phyloP scores from a whole-genome alignment of 2,888 invertebrate species.

The Macropis europaea region DNA sequence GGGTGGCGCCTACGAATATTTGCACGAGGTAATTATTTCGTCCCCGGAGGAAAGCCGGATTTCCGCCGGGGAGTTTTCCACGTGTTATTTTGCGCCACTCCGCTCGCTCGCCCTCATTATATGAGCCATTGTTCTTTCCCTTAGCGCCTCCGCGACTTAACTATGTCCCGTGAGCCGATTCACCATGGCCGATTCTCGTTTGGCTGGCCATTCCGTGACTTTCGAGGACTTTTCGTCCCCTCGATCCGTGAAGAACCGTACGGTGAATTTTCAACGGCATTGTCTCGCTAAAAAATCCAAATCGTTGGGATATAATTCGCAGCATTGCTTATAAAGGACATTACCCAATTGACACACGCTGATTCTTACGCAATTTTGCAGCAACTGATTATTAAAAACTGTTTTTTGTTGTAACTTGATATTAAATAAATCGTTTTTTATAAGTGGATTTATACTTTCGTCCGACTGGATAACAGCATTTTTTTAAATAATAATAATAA shows the following conservation, averaged over 20 bases:
- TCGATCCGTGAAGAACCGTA: slow-evolving; percentile 1
- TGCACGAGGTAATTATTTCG: slow-evolving; percentile 77
- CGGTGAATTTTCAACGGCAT: too few species aligned
- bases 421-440: too few species aligned
- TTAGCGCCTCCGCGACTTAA: slow-evolving; percentile 55
- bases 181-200: not conserved
- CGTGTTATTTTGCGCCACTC: slow-evolving; percentile 66
- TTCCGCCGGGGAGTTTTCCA: slow-evolving; percentile 67
- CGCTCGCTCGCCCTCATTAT: slow-evolving; percentile 60
- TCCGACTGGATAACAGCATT: too few species aligned
- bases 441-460: too few species aligned
- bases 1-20: slow-evolving; percentile 69
- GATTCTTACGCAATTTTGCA: too few species aligned
- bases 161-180: slow-evolving; percentile 47
- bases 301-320: too few species aligned
- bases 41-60: slow-evolving; percentile 66
- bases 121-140: slow-evolving; percentile 69
- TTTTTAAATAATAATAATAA: too few species aligned
- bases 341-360: too few species aligned
- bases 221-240: slow-evolving; percentile 4
- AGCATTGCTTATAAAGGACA: too few species aligned
- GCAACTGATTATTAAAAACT: too few species aligned
- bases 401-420: too few species aligned
- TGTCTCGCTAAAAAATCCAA: too few species aligned
- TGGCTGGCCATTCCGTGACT: slow-evolving; percentile 28